Evolutionary conservation across 2,888 invertebrate species (phyloP), one percentile per base, ranked within the genome.

Genomic region (Lomographa bimaculata): DNA sequence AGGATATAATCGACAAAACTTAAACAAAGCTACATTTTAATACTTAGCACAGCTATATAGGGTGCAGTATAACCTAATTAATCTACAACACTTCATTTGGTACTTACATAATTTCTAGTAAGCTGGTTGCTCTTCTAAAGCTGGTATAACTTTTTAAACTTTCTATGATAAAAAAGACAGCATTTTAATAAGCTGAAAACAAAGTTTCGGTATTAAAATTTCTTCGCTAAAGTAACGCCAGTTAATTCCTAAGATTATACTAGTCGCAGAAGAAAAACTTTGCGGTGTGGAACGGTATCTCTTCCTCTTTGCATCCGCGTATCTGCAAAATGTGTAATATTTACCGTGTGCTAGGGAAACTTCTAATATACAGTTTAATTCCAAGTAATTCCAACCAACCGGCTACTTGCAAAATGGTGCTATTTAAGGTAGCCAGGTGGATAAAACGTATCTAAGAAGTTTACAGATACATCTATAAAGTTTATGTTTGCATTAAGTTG

Each of bases 121-220:
- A 26, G 4, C 14, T 26, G 26, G 5, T 7, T 26, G n/a, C 14
- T 16, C 14, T 8, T 4, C 11, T 6, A 19, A 7, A 24, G 9
- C 1, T 1, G 4, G 4, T 4, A 2, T 5, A 11, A 17, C 7
- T 11, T 18, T 4, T 25, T 7, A 3, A 26, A 9, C 1, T 7
- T n/a, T 14, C 8, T 26, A 14, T n/a, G 14, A 28, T 35, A 37
- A 61, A 62, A 64, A 56, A 54, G 49, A 57, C 46, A 47, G 50
- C 48, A 52, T 51, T 64, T 67, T 69, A 70, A 69, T 71, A 71
- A 71, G 63, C 64, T 65, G 55, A 59, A 67, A 65, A 62, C 58
- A 66, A 75, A 72, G 66, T 72, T 71, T 62, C 30, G 50, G 60
- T 64, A 66, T 67, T 70, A 62, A 70, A 73, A 64, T 63, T 71